Conservation (phyloP, 2,888 invertebrate genomes). For the Scaptomyza tumidula region DNA sequence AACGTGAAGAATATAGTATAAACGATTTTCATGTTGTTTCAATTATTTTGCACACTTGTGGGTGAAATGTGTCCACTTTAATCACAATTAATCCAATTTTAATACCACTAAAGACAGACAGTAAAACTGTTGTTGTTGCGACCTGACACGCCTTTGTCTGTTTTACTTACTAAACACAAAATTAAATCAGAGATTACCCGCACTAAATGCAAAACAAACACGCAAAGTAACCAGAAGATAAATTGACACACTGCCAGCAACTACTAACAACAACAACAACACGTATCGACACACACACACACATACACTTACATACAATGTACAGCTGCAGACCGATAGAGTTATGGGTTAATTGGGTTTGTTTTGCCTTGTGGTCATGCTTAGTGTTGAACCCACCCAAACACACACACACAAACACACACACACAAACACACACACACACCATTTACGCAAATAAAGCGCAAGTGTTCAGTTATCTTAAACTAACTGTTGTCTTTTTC, state of each 20-base stretch:
- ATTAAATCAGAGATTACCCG: slow-evolving; percentile 17
- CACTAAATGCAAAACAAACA: slow-evolving; percentile 37
- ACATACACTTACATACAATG: background rate
- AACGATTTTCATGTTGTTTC: background rate
- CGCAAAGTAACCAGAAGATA: slow-evolving; percentile 33
- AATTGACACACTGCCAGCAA: slow-evolving; percentile 38
- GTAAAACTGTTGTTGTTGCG: slow-evolving; percentile 3
- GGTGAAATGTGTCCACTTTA: background rate
- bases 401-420: background rate
- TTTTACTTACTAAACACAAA: slow-evolving; percentile 1
- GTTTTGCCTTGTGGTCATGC: slow-evolving; percentile 25
- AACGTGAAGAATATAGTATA: background rate
- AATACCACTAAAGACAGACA: background rate
- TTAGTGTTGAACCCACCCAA: slow-evolving; percentile 32
- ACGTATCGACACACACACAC: slow-evolving; percentile 2
- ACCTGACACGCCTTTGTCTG: slow-evolving; percentile 13
- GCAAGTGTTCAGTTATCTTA: slow-evolving; percentile 55
- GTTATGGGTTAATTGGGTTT: slow-evolving; percentile 34
- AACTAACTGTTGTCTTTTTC: slow-evolving; percentile 47
- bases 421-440: background rate
- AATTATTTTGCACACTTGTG: background rate
- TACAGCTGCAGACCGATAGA: background rate
- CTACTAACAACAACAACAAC: slow-evolving; percentile 6
- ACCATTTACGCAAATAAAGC: slow-evolving; percentile 44
- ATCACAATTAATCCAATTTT: background rate